Conservation (phyloP, 2,113 vertebrate species). For the Epinephelus cyanopodus region DNA sequence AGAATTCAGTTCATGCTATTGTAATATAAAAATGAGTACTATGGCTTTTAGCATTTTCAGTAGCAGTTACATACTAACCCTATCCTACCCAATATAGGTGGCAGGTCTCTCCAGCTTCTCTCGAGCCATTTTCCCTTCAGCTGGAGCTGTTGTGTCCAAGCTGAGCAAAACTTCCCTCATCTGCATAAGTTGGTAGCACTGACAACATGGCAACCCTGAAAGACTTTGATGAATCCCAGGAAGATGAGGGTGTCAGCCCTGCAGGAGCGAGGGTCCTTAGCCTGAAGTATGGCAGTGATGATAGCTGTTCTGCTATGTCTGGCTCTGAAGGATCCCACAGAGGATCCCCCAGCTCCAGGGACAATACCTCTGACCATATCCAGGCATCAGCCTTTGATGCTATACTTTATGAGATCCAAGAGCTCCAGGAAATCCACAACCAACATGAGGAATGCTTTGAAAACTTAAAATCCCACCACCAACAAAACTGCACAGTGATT, state of each 20-base stretch:
- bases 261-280: slow-evolving; percentile 82
- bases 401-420: slow-evolving; percentile 90
- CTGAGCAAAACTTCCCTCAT: slow-evolving; percentile 90
- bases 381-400: slow-evolving; percentile 88
- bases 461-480: slow-evolving; percentile 88
- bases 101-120: slow-evolving; percentile 91
- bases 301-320: slow-evolving; percentile 88
- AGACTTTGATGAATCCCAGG: slow-evolving; percentile 89
- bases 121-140: slow-evolving; percentile 90
- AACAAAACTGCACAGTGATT: slow-evolving; percentile 89
- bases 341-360: slow-evolving; percentile 87
- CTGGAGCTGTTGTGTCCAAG: slow-evolving; percentile 88
- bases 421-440: slow-evolving; percentile 88
- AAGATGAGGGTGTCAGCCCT: slow-evolving; percentile 78
- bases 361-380: slow-evolving; percentile 87
- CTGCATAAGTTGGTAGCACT: slow-evolving; percentile 84
- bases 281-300: slow-evolving; percentile 90
- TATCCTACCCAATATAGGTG: slow-evolving; percentile 81
- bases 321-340: slow-evolving; percentile 89
- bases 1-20: background rate
- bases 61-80: background rate
- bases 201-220: slow-evolving; percentile 91
- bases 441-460: slow-evolving; percentile 90
- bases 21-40: background rate
- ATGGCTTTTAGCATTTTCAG: background rate